Percentiles rank a stretch among this genome's conserved stretches.
Evolutionary conservation across 2,113 vertebrate genomes (phyloP).

Genomic region (Manacus vitellinus): DNA sequence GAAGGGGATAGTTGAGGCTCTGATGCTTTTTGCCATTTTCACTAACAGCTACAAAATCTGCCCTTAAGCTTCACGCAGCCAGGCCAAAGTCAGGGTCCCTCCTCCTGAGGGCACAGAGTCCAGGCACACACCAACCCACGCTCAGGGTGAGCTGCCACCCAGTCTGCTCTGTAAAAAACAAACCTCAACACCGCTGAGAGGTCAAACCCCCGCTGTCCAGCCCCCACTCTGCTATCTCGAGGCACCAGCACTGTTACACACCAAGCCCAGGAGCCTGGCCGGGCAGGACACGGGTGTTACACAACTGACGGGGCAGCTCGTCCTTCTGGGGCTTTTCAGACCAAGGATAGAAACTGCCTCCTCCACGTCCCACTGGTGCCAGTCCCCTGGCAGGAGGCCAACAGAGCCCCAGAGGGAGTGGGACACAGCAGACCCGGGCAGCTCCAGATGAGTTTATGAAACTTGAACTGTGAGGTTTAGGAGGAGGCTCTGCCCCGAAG

Average conservation of each 20-base stretch:
- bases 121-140: background rate
- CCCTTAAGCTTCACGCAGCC: background rate
- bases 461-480: fast-evolving
- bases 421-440: fast-evolving
- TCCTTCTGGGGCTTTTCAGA: background rate
- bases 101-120: background rate
- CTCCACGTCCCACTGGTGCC: fast-evolving
- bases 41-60: background rate
- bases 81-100: background rate
- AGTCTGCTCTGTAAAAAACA: background rate
- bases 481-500: background rate
- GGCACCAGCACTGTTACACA: background rate
- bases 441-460: background rate
- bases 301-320: background rate
- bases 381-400: background rate
- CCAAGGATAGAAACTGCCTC: background rate
- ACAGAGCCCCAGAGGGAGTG: fast-evolving
- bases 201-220: background rate
- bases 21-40: background rate
- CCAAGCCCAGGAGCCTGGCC: background rate
- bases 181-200: background rate
- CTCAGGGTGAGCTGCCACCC: background rate
- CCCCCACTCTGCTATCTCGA: too few relatives aligned
- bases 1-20: background rate
- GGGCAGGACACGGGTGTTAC: background rate